Percentiles rank a stretch among this genome's conserved stretches.
These are phyloP conservation scores for Atlantisia rogersi DNA, from an alignment of 2,113 vertebrate species.

Conservation along the genomic window DNA sequence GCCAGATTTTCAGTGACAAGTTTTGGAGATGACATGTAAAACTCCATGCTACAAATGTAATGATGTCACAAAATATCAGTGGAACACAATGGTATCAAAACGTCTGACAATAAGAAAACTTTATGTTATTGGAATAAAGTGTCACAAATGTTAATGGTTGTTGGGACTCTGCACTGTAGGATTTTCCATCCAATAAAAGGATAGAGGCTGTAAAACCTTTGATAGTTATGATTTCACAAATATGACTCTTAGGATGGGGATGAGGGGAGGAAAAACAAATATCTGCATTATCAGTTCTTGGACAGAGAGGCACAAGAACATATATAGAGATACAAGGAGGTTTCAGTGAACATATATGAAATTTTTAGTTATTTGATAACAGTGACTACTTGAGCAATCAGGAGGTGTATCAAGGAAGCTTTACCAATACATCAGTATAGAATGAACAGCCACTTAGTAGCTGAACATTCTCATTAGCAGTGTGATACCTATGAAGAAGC, in stretches of 20 bases:
- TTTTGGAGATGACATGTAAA: fast-evolving
- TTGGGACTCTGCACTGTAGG: too few species aligned
- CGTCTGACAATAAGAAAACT: neutral
- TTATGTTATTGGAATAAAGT: neutral
- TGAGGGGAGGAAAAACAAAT: neutral
- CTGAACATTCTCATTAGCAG: neutral
- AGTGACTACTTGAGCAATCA: neutral
- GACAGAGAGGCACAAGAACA: neutral
- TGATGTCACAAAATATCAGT: neutral
- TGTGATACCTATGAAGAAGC: neutral
- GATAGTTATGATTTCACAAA: neutral
- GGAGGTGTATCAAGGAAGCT: neutral
- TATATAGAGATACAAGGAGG: neutral
- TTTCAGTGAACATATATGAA: neutral
- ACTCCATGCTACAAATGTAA: neutral
- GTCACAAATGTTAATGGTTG: neutral
- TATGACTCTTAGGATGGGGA: neutral
- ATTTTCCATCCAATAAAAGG: neutral
- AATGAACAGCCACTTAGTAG: neutral
- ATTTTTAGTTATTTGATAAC: neutral
- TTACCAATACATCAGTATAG: neutral
- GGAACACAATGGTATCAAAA: neutral
- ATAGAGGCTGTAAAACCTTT: neutral
- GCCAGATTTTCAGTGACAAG: neutral
- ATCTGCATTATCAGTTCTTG: neutral